Base-by-base conservation (phyloP, 2,888 invertebrate species). In the Drosophila mimetica region DNA sequence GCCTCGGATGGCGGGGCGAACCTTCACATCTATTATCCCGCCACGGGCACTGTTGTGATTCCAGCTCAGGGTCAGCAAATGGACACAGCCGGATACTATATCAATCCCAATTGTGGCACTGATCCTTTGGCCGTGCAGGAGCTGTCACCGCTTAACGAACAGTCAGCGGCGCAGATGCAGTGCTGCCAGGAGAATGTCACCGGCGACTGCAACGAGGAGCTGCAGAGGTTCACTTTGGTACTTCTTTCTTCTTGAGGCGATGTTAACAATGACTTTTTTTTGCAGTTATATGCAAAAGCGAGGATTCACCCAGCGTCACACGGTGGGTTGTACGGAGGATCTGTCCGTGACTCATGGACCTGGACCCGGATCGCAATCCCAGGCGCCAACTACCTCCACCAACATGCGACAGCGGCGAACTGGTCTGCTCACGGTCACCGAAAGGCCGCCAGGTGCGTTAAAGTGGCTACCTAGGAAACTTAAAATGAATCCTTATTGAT, bases 1-100 rank as follows among this genome's bases (percentile, higher is more conserved):
- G 98, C 98, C 53, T 98, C 98, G 39, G 98, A 98, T 92, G 98
- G 98, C 79, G 98, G 98, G 60, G 98, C 98, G 57, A 97, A 98
- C 93, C 94, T 98, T 75, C 96, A 96, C 79, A 94, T 95, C 77
- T 94, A 93, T 86, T 94, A 94, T 89, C 94, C 87, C 87, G 92
- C 86, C 88, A 92, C 82, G 82, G 92, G 74, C 85, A 91, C 71
- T 5, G 85, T 65, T 34, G 76, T 65, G 86, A 75, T 77, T 2
- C 81, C 74, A 8, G 61, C 71, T 1, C 47, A 63, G 8, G 66
- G 71, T 3, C 86, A 85, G 52, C 79, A 85, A 74, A 78, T 80
- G 79, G 89, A 88, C 25, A 73, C 87, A 13, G 53, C 77, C 25
- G 74, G 72, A 7, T 90, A 80, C 52, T 90, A 80, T 16, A 81